These are phyloP conservation scores for Meiosimyza decipiens DNA, from an alignment of 2,888 invertebrate genomes.

Conservation along the genomic window DNA sequence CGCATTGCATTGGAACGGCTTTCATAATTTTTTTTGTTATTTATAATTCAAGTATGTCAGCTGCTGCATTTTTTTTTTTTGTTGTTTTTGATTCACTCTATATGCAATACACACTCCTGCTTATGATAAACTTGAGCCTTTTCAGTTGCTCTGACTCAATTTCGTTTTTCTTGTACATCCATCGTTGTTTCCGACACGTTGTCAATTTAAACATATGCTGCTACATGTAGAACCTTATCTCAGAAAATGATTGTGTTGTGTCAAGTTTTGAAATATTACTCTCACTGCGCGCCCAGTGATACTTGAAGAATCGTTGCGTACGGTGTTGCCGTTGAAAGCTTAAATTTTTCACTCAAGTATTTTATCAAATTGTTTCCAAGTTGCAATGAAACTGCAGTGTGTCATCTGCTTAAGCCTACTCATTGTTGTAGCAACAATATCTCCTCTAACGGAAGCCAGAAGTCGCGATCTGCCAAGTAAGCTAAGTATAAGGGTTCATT, in stretches of 20 bases:
- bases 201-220: not conserved
- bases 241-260: not conserved
- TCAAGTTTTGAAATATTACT: not conserved
- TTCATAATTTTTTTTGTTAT: too few species aligned
- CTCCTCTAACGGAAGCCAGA: constrained; percentile 39
- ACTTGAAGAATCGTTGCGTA: constrained; percentile 8
- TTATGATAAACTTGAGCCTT: too few species aligned
- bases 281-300: constrained; percentile 11
- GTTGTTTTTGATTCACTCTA: not conserved
- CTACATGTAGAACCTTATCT: constrained; percentile 9
- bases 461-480: constrained; percentile 48
- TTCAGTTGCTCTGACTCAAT: too few species aligned
- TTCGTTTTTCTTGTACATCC: too few species aligned
- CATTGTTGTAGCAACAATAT: constrained; percentile 10
- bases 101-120: too few species aligned
- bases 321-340: not conserved
- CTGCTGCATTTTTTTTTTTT: not conserved
- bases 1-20: constrained; percentile 18
- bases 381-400: constrained; percentile 21
- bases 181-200: not conserved
- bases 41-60: not conserved
- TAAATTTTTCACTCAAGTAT: too few species aligned
- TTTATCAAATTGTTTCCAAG: constrained; percentile 3
- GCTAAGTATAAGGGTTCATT: constrained; percentile 27
- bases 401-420: not conserved